Conservation (phyloP, 2,888 invertebrate species). For the Petrophora chlorosata region DNA sequence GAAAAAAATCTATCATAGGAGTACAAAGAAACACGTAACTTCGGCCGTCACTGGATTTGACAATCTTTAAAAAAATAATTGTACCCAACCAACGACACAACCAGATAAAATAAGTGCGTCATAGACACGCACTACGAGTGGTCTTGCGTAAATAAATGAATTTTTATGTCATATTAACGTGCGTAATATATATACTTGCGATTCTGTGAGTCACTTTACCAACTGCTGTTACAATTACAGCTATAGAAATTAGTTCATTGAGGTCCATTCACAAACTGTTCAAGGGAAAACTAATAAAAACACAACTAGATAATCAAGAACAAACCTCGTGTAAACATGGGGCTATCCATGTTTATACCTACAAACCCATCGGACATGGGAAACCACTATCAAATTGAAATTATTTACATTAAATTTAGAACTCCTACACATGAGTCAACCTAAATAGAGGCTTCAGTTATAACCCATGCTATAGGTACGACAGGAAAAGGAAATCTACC, state of each 20-base stretch:
- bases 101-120: no score
- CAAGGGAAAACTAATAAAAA: not conserved
- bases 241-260: constrained; percentile 14
- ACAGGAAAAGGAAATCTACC: no score
- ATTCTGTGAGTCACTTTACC: constrained; percentile 5
- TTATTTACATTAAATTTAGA: no score
- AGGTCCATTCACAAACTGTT: constrained; percentile 3
- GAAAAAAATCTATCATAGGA: not conserved
- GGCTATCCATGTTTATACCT: no score
- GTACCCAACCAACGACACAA: not conserved
- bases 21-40: not conserved
- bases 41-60: not conserved
- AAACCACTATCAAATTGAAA: no score
- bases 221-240: not conserved
- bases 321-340: no score
- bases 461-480: no score
- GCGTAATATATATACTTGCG: no score
- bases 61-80: not conserved
- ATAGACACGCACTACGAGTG: not conserved
- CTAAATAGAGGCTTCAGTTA: no score
- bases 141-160: constrained; percentile 4
- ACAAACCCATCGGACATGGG: no score
- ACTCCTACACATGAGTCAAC: no score
- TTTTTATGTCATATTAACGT: no score
- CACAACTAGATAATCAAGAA: not conserved